These are phyloP conservation scores for Epinotia ramella DNA, from an alignment of 2,888 invertebrate species.

Conservation along the genomic window DNA sequence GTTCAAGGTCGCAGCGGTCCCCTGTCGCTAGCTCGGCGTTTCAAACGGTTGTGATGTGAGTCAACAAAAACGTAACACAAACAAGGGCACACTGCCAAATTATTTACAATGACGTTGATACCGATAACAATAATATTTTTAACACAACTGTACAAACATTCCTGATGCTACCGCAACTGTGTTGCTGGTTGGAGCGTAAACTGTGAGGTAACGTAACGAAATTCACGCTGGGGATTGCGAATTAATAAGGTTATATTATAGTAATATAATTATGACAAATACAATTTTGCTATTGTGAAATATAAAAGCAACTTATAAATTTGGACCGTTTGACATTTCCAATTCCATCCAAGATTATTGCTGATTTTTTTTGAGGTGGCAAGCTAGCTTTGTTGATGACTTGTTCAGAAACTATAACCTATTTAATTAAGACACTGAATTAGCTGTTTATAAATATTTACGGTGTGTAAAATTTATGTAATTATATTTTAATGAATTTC, in stretches of 20 bases:
- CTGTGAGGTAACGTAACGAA: constrained; percentile 22
- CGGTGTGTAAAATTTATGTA: not conserved
- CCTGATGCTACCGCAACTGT: not conserved
- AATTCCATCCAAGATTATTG: constrained; percentile 25
- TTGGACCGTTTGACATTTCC: constrained; percentile 46
- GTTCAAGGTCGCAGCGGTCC: constrained; percentile 70
- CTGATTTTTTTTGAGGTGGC: constrained; percentile 20
- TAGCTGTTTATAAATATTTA: not conserved
- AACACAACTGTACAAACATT: constrained; percentile 69
- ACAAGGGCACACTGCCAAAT: constrained; percentile 74
- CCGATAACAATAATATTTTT: constrained; percentile 59
- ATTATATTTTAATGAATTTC: not conserved
- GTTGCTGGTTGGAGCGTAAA: constrained; percentile 9
- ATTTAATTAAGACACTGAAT: not conserved
- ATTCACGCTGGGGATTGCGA: constrained; percentile 31
- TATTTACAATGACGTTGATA: constrained; percentile 75
- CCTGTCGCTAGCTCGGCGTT: constrained; percentile 66
- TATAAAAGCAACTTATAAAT: constrained; percentile 44
- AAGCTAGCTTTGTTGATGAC: not conserved
- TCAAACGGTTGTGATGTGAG: constrained; percentile 70
- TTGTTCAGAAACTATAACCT: constrained; percentile 15
- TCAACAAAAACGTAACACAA: constrained; percentile 68
- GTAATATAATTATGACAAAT: constrained; percentile 25
- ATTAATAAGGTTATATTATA: constrained; percentile 34
- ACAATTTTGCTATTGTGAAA: constrained; percentile 45